Percentiles rank a stretch among this genome's conserved stretches.
Conservation (phyloP, 1,140 invertebrate genomes). For the Sycobia sp. region DNA sequence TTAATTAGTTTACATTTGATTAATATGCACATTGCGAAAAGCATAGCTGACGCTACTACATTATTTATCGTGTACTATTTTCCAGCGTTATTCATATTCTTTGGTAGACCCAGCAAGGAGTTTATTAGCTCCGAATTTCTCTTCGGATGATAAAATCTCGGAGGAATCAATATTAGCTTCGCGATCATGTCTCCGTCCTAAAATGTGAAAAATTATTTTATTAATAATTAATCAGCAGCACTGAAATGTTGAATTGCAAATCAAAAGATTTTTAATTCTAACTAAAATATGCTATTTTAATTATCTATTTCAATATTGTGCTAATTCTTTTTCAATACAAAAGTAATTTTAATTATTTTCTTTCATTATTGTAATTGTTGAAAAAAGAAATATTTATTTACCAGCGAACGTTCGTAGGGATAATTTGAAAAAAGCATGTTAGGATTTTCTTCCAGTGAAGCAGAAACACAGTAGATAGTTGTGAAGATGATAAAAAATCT, state of each 20-base stretch:
- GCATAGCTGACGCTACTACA: neutral
- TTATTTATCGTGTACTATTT: slow-evolving; percentile 42
- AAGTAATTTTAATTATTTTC: no score
- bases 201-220: slow-evolving; percentile 23
- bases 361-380: no score
- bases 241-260: no score
- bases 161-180: slow-evolving; percentile 44
- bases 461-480: slow-evolving; percentile 20
- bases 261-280: no score
- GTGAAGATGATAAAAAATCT: slow-evolving; percentile 9
- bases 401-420: slow-evolving; percentile 44
- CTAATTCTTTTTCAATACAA: no score
- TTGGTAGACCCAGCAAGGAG: slow-evolving; percentile 71
- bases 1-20: slow-evolving; percentile 14
- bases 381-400: slow-evolving; percentile 27
- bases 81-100: slow-evolving; percentile 74
- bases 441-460: slow-evolving; percentile 43
- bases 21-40: slow-evolving; percentile 6
- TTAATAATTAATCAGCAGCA: no score
- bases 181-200: slow-evolving; percentile 50
- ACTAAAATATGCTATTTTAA: no score
- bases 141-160: slow-evolving; percentile 58
- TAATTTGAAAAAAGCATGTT: slow-evolving; percentile 40
- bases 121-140: slow-evolving; percentile 78
- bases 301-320: no score